Evolutionary conservation across 2,888 invertebrate genomes (phyloP).

Genomic region (Acanthococcus lagerstroemiae): DNA sequence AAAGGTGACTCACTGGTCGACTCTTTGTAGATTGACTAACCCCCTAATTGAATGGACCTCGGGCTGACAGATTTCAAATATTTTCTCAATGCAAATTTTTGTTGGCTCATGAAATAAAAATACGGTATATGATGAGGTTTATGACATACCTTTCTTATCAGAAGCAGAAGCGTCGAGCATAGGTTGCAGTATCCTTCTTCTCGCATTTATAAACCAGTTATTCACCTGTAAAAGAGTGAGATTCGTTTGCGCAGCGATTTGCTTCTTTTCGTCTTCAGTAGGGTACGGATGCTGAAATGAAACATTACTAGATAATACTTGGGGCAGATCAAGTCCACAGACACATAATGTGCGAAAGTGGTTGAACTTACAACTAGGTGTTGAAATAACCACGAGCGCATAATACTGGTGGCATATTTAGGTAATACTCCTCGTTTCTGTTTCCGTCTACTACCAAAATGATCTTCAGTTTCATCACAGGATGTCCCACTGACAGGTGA

Average conservation of each 20-base stretch:
- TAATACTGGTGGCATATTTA: slow-evolving; percentile 89
- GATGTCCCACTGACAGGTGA: slow-evolving; percentile 53
- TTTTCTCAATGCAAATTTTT: too few species aligned
- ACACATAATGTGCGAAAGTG: too few species aligned
- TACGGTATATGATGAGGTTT: too few species aligned
- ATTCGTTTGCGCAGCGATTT: slow-evolving; percentile 79
- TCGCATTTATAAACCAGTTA: slow-evolving; percentile 90
- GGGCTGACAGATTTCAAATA: too few species aligned
- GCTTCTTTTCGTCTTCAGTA: slow-evolving; percentile 85
- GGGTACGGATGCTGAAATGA: slow-evolving; percentile 89
- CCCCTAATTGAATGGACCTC: too few species aligned
- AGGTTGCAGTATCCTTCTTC: slow-evolving; percentile 80
- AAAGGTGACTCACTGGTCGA: too few species aligned
- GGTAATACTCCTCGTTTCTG: slow-evolving; percentile 86
- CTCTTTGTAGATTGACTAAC: too few species aligned
- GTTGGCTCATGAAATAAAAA: too few species aligned
- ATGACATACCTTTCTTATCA: slow-evolving; percentile 35
- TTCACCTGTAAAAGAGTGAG: slow-evolving; percentile 80
- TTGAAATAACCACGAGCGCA: slow-evolving; percentile 94
- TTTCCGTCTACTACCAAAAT: slow-evolving; percentile 46
- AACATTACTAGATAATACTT: background rate
- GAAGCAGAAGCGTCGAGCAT: slow-evolving; percentile 69
- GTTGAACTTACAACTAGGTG: slow-evolving; percentile 71
- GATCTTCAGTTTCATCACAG: slow-evolving; percentile 42
- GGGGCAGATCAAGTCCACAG: too few species aligned